A percentile compares a stretch with the other conserved stretches of the same genome.
Conservation (phyloP, 2,797 vertebrate species). For the Pangasius macronema region DNA sequence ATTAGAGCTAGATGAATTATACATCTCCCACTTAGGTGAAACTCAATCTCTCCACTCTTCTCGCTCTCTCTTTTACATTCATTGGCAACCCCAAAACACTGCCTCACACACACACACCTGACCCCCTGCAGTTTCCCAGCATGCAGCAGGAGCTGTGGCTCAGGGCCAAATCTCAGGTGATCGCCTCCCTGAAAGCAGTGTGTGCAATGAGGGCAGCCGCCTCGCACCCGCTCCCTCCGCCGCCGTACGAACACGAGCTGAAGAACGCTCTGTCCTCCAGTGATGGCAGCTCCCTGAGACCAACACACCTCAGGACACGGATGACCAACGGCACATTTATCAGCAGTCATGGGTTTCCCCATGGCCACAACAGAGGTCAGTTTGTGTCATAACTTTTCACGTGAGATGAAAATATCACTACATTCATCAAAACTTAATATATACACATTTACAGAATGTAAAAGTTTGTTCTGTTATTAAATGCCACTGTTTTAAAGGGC, state of each 20-base stretch:
- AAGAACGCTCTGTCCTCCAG: slow-evolving; percentile 48
- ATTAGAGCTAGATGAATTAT: slow-evolving; percentile 58
- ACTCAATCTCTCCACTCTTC: slow-evolving; percentile 56
- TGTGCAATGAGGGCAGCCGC: slow-evolving; percentile 56
- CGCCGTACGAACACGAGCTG: slow-evolving; percentile 20
- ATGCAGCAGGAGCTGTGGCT: slow-evolving; percentile 67
- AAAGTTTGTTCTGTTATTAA: not conserved
- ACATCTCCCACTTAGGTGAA: slow-evolving; percentile 59
- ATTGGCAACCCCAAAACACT: slow-evolving; percentile 41
- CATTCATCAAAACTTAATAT: not conserved
- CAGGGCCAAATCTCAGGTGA: slow-evolving; percentile 58
- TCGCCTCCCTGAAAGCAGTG: slow-evolving; percentile 54
- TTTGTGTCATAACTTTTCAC: not conserved
- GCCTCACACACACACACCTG: not conserved
- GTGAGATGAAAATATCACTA: not conserved
- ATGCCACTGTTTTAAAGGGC: not conserved
- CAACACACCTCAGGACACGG: slow-evolving; percentile 45
- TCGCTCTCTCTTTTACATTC: slow-evolving; percentile 57
- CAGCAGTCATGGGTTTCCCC: slow-evolving; percentile 48
- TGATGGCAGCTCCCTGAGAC: slow-evolving; percentile 37
- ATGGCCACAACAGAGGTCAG: slow-evolving; percentile 62
- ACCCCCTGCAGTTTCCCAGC: slow-evolving; percentile 54
- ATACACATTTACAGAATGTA: not conserved
- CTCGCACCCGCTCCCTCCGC: slow-evolving; percentile 34
- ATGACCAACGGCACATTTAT: slow-evolving; percentile 40